A percentile compares a stretch with the other conserved stretches of the same genome.
These are phyloP conservation scores for Anoura caudifer DNA, from an alignment of 2,113 vertebrate species.

Conservation along the genomic window DNA sequence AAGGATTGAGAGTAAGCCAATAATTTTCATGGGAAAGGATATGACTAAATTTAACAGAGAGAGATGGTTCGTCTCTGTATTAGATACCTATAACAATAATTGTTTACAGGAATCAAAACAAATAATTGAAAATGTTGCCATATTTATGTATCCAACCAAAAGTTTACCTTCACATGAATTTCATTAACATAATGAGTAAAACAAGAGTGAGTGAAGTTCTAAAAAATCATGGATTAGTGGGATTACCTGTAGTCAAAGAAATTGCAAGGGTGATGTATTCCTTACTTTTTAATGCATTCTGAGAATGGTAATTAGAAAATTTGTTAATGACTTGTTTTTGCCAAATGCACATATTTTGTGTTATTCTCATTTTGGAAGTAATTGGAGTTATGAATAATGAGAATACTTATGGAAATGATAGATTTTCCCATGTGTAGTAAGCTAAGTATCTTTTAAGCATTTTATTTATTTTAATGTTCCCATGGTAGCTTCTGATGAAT, in stretches of 20 bases:
- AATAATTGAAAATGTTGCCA: background rate
- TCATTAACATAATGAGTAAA: background rate
- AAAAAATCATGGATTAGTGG: background rate
- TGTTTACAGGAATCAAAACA: background rate
- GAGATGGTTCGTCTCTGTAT: background rate
- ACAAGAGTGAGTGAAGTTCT: background rate
- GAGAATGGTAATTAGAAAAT: slow-evolving; percentile 11
- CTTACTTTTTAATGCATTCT: background rate
- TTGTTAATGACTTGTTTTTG: slow-evolving; percentile 49
- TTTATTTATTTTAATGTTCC: slow-evolving; percentile 17
- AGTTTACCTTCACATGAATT: background rate
- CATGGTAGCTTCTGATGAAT: background rate
- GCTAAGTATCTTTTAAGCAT: background rate
- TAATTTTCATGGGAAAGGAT: background rate
- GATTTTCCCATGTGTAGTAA: background rate
- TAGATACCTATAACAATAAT: background rate
- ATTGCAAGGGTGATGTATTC: background rate
- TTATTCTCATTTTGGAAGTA: slow-evolving; percentile 31
- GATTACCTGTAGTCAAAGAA: background rate
- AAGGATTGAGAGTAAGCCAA: background rate
- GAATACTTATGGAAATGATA: slow-evolving; percentile 13
- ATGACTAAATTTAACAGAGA: background rate
- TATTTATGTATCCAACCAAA: background rate
- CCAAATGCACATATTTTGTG: slow-evolving; percentile 24
- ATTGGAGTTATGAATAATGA: background rate